Evolutionary conservation across 23 tunicate species (phyloP).

Genomic region (Styela plicata): DNA sequence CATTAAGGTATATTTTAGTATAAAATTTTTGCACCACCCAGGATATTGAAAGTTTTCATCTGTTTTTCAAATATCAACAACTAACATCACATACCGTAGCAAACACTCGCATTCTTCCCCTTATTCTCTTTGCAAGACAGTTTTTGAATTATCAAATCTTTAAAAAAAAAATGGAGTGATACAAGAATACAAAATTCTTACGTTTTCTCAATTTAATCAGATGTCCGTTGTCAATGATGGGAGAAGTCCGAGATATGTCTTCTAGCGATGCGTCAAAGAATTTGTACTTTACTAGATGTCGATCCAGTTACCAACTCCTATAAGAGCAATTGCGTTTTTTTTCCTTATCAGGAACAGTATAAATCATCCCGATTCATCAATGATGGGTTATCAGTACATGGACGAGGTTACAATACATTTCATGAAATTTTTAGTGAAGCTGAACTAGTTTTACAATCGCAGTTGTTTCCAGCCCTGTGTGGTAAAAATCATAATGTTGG

Average conservation of each 20-base stretch:
- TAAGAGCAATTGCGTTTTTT: slow-evolving; percentile 46
- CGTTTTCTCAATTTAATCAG: slow-evolving; percentile 19
- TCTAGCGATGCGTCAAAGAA: slow-evolving; percentile 8
- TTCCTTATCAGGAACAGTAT: slow-evolving; percentile 51
- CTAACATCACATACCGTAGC: no score
- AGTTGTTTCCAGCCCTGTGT: no score
- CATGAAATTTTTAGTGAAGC: no score
- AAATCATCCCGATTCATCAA: slow-evolving; percentile 29
- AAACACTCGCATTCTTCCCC: no score
- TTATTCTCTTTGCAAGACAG: no score
- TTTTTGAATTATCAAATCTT: neutral
- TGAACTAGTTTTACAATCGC: no score
- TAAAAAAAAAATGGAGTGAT: neutral
- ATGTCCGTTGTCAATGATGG: slow-evolving; percentile 38
- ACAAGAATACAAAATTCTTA: neutral
- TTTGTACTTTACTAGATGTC: neutral
- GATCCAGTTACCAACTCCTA: slow-evolving; percentile 32
- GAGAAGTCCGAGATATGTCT: slow-evolving; percentile 28
- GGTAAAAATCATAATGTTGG: no score
- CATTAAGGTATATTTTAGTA: no score
- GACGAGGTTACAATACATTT: slow-evolving; percentile 38
- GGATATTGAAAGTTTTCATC: no score
- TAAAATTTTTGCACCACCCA: no score
- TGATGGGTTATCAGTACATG: slow-evolving; percentile 56
- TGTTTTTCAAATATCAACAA: no score